phyloP scores from a whole-genome alignment of 1,140 invertebrate species.

The Bombus confusus region DNA sequence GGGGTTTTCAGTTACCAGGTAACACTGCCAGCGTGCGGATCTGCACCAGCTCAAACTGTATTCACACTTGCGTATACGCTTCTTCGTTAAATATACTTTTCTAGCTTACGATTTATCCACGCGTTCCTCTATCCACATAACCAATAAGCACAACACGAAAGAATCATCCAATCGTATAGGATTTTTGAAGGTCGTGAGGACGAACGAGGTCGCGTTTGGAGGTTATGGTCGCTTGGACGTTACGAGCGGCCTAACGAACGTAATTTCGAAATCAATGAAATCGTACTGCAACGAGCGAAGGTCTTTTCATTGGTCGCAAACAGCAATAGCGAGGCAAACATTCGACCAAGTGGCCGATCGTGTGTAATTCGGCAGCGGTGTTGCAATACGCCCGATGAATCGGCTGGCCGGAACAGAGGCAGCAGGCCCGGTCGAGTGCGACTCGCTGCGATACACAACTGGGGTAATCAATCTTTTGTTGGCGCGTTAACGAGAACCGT shows the following conservation, averaged over 20 bases:
- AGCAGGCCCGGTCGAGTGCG: conserved; percentile 33
- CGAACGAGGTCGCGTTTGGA: not conserved
- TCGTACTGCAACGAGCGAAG: not conserved
- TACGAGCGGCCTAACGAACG: not conserved
- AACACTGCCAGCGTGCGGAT: too few relatives aligned
- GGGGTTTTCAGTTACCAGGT: too few relatives aligned
- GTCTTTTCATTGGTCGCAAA: not conserved
- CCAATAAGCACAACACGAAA: too few relatives aligned
- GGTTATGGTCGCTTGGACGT: not conserved
- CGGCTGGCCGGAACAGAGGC: not conserved
- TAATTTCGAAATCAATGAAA: not conserved
- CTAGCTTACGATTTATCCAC: too few relatives aligned
- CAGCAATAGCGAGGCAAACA: not conserved
- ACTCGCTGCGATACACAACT: conserved; percentile 50
- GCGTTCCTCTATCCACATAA: too few relatives aligned
- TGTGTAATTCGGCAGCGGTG: not conserved
- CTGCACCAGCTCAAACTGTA: too few relatives aligned
- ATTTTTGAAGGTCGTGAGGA: not conserved
- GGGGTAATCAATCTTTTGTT: conserved; percentile 69
- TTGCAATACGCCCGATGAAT: conserved; percentile 21
- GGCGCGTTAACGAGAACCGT: conserved; percentile 60
- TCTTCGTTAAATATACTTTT: too few relatives aligned
- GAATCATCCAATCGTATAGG: too few relatives aligned
- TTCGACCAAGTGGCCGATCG: not conserved
- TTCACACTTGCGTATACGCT: too few relatives aligned